phyloP scores from a whole-genome alignment of 2,888 invertebrate species.

The Augochlorella aurata region DNA sequence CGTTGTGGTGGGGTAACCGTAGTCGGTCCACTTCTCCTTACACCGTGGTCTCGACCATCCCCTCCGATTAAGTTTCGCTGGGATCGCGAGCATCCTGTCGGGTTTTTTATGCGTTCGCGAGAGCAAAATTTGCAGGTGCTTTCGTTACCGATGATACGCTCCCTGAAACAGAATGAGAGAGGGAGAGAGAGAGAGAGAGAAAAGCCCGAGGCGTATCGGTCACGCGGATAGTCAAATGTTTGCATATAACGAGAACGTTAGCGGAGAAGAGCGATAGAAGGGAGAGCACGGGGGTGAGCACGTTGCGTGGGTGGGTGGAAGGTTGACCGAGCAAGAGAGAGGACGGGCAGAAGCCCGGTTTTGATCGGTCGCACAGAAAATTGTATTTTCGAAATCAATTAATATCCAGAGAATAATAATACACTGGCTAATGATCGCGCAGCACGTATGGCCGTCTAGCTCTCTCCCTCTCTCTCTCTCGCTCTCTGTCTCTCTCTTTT shows the following conservation, averaged over 20 bases:
- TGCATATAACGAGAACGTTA: constrained; percentile 20
- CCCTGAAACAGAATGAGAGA: neutral
- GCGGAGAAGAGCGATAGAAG: constrained; percentile 43
- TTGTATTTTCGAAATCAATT: constrained; percentile 81
- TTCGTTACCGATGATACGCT: neutral
- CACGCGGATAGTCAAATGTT: constrained; percentile 15
- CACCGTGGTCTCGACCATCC: too few species aligned
- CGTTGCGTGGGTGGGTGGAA: constrained; percentile 1
- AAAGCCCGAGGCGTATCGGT: constrained; percentile 23
- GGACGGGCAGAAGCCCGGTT: constrained; percentile 61
- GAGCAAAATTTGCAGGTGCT: neutral
- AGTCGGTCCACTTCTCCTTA: too few species aligned
- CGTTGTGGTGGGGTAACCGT: too few species aligned
- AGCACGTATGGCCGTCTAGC: constrained; percentile 49
- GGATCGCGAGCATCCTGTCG: neutral
- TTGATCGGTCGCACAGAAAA: constrained; percentile 81
- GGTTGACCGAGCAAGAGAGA: constrained; percentile 17
- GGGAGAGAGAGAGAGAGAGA: neutral
- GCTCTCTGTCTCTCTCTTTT: neutral
- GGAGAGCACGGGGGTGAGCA: constrained; percentile 27
- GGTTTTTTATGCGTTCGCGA: neutral
- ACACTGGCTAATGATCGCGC: constrained; percentile 77
- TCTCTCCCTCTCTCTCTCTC: neutral
- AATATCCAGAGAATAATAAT: constrained; percentile 80
- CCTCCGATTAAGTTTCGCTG: neutral